Conservation (phyloP, 2,888 invertebrate species). For the Orchestes rusci region DNA sequence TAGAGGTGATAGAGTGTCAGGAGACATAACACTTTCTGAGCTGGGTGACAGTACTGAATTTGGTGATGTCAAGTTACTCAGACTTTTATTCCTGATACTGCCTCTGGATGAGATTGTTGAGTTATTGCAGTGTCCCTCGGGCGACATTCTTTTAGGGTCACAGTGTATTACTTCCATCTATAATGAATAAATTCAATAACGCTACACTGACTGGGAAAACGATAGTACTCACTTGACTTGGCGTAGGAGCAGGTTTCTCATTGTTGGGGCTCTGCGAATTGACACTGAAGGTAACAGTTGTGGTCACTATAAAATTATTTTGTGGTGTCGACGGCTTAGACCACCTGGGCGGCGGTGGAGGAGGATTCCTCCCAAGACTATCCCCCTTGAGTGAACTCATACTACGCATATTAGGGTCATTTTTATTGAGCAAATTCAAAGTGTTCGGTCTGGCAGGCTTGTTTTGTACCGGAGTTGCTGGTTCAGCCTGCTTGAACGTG, state of each 20-base stretch:
- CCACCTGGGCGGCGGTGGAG: constrained; percentile 80
- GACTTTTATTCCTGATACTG: constrained; percentile 42
- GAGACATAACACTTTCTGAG: constrained; percentile 45
- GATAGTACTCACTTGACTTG: too few relatives aligned
- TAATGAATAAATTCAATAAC: not conserved
- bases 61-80: constrained; percentile 32
- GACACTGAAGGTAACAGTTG: constrained; percentile 80
- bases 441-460: constrained; percentile 76
- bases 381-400: constrained; percentile 34
- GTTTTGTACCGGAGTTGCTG: constrained; percentile 47
- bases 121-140: constrained; percentile 56
- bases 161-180: constrained; percentile 30
- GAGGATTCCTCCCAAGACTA: constrained; percentile 52
- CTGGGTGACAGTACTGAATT: constrained; percentile 42
- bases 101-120: constrained; percentile 62
- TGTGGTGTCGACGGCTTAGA: constrained; percentile 62
- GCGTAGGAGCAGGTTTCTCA: too few relatives aligned
- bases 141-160: constrained; percentile 63
- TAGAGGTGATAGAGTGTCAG: constrained; percentile 42
- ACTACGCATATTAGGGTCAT: constrained; percentile 32
- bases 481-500: constrained; percentile 60
- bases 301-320: constrained; percentile 75
- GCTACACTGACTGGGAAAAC: not conserved
- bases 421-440: constrained; percentile 61
- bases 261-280: constrained; percentile 48